Base-by-base conservation (phyloP, 2,888 invertebrate genomes). In the Synergus gifuensis region DNA sequence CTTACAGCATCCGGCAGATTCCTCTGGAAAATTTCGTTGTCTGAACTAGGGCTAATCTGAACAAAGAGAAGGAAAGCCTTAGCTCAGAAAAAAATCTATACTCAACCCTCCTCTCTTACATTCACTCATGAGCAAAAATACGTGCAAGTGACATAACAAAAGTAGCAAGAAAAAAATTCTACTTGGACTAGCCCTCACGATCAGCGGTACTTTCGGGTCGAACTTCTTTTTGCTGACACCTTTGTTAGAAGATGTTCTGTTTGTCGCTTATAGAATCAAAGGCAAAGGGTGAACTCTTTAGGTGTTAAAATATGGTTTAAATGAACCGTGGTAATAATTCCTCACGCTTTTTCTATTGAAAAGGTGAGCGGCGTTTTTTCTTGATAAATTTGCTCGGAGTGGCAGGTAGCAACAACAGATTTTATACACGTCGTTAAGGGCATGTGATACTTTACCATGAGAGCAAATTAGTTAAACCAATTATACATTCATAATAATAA, bases 11-110 rank as follows among this genome's bases (percentile, higher is more conserved):
- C 16, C 49, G 49, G 36, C 49, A 49, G 73, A 18, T 36, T 60
- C 12, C 73, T 54, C 36, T 36, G 73, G 73, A 73, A 73, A 73
- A 73, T 73, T 73, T 36, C 54, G 36, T 54, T 73, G 28, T 54
- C 73, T 60, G 60, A 22, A 11, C 22, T 22, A 12, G 60, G 22
- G 22, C 60, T 54, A 54, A 54, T 54, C 49, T 36, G 49, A 73
- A 73, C 73, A 73, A 73, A 54, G 73, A 73, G 36, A 40, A 69
- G 28, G 49, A 36, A 73, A 73, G 54, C n/a, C 69, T 22, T 28
- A 60, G 11, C 49, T 36, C 49, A 54, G 44, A 69, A 67, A 67
- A 63, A 73, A 54, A 73, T 67, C 67, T 67, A 73, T 73, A 73
- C 18, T 40, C 49, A 54, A 73, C 36, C 18, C 73, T 49, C 73